phyloP scores from a whole-genome alignment of 1,140 invertebrate species.

The Laodelphax striatellus region DNA sequence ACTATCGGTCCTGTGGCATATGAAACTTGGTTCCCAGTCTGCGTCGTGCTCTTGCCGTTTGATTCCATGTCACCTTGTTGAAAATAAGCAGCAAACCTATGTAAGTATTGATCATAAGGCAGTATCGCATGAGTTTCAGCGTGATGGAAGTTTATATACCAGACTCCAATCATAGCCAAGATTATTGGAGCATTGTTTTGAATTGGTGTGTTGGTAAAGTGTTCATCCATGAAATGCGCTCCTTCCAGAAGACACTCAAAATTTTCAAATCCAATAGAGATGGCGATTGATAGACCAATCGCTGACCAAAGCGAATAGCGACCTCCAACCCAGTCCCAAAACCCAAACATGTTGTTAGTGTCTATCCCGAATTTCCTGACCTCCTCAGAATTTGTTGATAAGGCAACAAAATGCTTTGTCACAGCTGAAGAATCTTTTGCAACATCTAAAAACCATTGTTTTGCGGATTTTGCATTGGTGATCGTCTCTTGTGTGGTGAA shows the following conservation, averaged over 20 bases:
- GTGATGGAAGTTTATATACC: slow-evolving; percentile 93
- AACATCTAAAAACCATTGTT: slow-evolving; percentile 82
- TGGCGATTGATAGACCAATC: slow-evolving; percentile 91
- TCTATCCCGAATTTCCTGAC: slow-evolving; percentile 96
- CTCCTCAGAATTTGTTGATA: slow-evolving; percentile 90
- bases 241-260: slow-evolving; percentile 87
- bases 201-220: slow-evolving; percentile 80
- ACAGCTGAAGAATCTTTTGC: slow-evolving; percentile 79
- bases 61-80: slow-evolving; percentile 99
- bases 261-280: slow-evolving; percentile 91
- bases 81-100: slow-evolving; percentile 98
- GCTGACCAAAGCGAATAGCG: slow-evolving; percentile 97
- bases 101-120: slow-evolving; percentile 98
- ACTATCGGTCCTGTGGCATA: slow-evolving; percentile 87
- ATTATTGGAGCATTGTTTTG: slow-evolving; percentile 93
- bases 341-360: slow-evolving; percentile 96
- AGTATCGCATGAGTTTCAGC: slow-evolving; percentile 92
- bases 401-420: slow-evolving; percentile 96
- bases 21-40: slow-evolving; percentile 59
- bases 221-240: slow-evolving; percentile 88
- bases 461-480: slow-evolving; percentile 97
- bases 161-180: slow-evolving; percentile 86
- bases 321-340: slow-evolving; percentile 99
- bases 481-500: slow-evolving; percentile 99
- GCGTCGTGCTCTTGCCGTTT: slow-evolving; percentile 90